These are phyloP conservation scores for Cephus spinipes DNA, from an alignment of 2,888 invertebrate species.

Conservation along the genomic window DNA sequence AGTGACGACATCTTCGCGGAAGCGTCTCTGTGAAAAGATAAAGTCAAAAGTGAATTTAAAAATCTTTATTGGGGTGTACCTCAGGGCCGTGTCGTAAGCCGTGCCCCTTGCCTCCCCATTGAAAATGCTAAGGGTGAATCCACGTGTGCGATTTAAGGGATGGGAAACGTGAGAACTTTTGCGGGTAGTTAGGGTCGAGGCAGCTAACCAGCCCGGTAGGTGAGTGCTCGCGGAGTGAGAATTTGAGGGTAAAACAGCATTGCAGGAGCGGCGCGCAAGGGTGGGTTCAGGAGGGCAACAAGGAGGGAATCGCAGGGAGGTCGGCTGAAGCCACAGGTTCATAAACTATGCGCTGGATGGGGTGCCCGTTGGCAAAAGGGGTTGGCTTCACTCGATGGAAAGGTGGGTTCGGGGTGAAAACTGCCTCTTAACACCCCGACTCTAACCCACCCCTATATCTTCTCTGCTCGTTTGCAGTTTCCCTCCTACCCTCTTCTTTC, in stretches of 20 bases:
- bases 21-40: neutral
- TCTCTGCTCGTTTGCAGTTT: conserved; percentile 41
- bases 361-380: conserved; percentile 38
- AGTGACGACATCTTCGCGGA: no score
- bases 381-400: conserved; percentile 32
- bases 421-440: conserved; percentile 46
- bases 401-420: conserved; percentile 40
- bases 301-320: neutral
- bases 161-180: neutral
- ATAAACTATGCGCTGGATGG: conserved; percentile 48
- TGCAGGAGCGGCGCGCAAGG: neutral
- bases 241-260: neutral
- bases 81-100: neutral
- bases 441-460: conserved; percentile 30
- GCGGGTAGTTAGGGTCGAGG: neutral
- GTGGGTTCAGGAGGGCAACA: neutral
- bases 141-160: neutral
- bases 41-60: neutral
- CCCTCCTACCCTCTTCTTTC: conserved; percentile 30
- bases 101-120: neutral
- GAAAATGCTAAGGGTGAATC: neutral
- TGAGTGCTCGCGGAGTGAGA: neutral
- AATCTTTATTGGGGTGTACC: neutral
- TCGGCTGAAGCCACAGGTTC: conserved; percentile 51
- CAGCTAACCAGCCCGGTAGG: neutral